Evolutionary conservation across 2,113 vertebrate genomes (phyloP), one percentile per base, ranked within the genome.

Genomic region (Phylloscopus trochilus): DNA sequence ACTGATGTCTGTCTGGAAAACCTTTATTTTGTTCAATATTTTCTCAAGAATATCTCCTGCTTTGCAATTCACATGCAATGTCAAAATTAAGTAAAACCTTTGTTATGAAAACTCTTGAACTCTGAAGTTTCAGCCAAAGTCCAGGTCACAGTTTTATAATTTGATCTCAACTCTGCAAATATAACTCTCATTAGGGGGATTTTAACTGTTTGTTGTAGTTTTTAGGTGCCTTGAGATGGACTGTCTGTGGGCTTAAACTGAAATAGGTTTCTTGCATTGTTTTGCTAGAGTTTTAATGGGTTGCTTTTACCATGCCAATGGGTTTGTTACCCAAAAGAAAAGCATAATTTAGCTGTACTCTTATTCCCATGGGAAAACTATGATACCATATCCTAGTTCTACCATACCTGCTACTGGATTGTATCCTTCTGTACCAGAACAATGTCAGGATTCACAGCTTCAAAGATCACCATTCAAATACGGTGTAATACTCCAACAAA

Each of bases 31-130:
- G 2, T 7, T 90, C 28, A 59, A 43, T 35, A 8, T 82, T 91
- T 92, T 69, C 33, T 43, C 52, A 64, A 84, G 10, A 59, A 49
- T 69, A 49, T 43, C 55, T 80, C 43, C 26, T 80, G 6, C 44
- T 83, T 90, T 35, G 58, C 52, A 83, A 58, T 83, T 92, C 63
- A 23, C 6, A 26, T 77, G 31, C 62, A 66, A 58, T 18, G 26
- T 76, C 55, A 70, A 79, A 92, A 80, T 43, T 13, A 90, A 83
- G 20, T 18, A 76, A 94, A 93, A 70, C 8, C 22, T 80, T 90
- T 89, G 49, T 76, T 83, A 66, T 66, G 70, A 85, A 83, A 82
- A 90, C 69, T 88, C 62, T 22, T 69, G 31, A 76, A 66, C 41
- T 69, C 41, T 53, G 13, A 79, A 80, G 46, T 92, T 94, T 44